Conservation (phyloP, 2,797 vertebrate species). For the Melopsittacus undulatus region DNA sequence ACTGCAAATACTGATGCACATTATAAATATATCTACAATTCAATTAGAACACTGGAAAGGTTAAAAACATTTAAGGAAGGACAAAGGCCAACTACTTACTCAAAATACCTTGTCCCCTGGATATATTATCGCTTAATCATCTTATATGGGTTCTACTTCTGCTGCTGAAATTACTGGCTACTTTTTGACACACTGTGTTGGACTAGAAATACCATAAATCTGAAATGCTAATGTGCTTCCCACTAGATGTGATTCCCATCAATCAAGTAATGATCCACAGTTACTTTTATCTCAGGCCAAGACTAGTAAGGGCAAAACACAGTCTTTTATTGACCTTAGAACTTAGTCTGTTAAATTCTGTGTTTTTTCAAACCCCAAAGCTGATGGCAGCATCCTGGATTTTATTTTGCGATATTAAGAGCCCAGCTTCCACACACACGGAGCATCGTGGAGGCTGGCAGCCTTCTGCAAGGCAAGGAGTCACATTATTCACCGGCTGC, state of each 20-base stretch:
- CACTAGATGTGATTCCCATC: background rate
- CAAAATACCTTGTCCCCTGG: background rate
- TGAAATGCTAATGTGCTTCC: constrained; percentile 28
- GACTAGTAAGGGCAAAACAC: constrained; percentile 1
- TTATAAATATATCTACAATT: background rate
- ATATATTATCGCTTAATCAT: background rate
- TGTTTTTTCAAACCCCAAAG: constrained; percentile 12
- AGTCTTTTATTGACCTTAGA: constrained; percentile 16
- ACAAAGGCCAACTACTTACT: background rate
- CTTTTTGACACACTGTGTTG: background rate
- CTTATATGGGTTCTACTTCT: background rate
- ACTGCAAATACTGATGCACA: background rate
- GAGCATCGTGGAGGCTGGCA: background rate
- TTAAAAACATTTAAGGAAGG: background rate
- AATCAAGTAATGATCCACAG: background rate
- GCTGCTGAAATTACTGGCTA: background rate
- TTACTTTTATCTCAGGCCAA: constrained; percentile 56
- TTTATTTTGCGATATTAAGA: background rate
- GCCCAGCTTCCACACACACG: constrained; percentile 1
- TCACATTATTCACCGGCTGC: background rate
- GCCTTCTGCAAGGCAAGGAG: background rate
- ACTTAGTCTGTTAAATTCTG: background rate
- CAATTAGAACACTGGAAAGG: background rate
- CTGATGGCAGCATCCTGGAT: background rate
- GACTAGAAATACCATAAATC: background rate